phyloP scores from a whole-genome alignment of 1,140 invertebrate genomes.

The Chironomus tepperi region DNA sequence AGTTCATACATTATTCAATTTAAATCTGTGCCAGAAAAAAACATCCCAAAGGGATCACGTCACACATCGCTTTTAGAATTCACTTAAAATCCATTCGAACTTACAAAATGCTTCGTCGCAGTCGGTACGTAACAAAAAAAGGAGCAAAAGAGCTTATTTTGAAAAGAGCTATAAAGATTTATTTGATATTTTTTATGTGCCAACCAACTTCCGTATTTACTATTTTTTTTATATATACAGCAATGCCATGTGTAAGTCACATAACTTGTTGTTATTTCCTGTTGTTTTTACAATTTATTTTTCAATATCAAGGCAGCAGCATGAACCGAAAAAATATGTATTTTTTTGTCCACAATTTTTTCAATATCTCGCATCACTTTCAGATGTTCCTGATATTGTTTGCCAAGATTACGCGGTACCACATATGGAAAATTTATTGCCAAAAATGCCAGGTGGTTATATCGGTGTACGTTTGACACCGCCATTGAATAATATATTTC shows the following conservation, averaged over 20 bases:
- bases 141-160: background rate
- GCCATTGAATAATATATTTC: constrained; percentile 49
- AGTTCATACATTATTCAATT: too few species aligned
- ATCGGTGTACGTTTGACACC: constrained; percentile 38
- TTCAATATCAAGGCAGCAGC: too few species aligned
- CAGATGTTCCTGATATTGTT: constrained; percentile 49
- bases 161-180: constrained; percentile 38
- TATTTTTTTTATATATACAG: too few species aligned
- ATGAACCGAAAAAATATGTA: too few species aligned
- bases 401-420: constrained; percentile 50
- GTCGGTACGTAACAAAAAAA: background rate
- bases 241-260: background rate
- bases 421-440: constrained; percentile 39
- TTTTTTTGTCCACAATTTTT: too few species aligned
- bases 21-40: too few species aligned
- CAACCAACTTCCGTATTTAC: background rate
- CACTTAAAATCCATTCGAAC: too few species aligned
- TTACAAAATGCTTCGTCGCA: too few species aligned
- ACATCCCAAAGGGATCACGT: too few species aligned
- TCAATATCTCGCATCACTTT: constrained; percentile 26
- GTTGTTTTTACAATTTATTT: background rate
- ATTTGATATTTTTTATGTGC: constrained; percentile 20
- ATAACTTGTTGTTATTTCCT: background rate
- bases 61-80: too few species aligned
- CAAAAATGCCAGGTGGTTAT: constrained; percentile 37